Evolutionary conservation across 2,888 invertebrate genomes (phyloP).

Genomic region (Hybos culiciformis): DNA sequence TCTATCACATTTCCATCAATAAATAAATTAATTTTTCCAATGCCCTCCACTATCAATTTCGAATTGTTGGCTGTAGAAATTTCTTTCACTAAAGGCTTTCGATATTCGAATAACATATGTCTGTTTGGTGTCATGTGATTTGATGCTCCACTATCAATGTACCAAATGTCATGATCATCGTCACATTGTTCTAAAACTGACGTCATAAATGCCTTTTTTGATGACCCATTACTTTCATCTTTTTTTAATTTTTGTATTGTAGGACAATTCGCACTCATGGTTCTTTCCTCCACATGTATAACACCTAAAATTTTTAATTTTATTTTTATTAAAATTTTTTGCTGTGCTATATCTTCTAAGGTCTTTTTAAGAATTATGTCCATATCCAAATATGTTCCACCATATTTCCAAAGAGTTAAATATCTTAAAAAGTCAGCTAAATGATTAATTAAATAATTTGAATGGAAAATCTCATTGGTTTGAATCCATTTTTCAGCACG

Average conservation of each 20-base stretch:
- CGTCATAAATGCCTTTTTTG: slow-evolving; percentile 4
- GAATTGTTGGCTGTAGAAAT: neutral
- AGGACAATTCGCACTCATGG: no score
- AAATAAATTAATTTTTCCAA: neutral
- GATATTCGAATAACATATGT: neutral
- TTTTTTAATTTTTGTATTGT: no score
- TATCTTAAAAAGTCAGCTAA: slow-evolving; percentile 28
- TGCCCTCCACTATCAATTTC: neutral
- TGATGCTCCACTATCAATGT: neutral
- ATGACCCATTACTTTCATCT: no score
- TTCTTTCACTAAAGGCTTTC: neutral
- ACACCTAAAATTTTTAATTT: no score
- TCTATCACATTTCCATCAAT: neutral
- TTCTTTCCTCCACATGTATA: no score
- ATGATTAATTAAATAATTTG: slow-evolving; percentile 25
- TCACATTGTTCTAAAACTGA: neutral
- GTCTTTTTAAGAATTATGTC: no score
- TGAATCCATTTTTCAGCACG: slow-evolving; percentile 28
- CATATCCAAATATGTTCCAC: slow-evolving; percentile 66
- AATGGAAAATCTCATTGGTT: slow-evolving; percentile 23
- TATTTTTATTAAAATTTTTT: no score
- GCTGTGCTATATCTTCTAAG: no score
- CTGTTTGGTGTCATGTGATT: neutral
- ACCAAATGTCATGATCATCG: neutral
- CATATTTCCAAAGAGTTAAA: slow-evolving; percentile 51